These are phyloP conservation scores for Heliconius ethilla DNA, from an alignment of 2,888 invertebrate genomes.

Conservation along the genomic window DNA sequence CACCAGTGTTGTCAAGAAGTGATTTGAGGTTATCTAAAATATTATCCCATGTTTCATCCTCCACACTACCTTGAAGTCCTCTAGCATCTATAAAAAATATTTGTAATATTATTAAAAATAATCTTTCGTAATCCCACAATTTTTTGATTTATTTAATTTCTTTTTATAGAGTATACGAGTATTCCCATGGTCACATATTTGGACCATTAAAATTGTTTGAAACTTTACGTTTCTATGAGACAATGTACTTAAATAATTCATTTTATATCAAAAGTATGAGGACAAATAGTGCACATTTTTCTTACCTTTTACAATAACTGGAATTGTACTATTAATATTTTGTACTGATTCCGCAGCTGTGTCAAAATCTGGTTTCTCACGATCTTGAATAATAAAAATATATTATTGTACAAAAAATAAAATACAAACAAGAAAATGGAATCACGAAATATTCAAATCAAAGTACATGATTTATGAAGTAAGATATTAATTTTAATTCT, in stretches of 20 bases:
- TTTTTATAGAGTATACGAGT: too few relatives aligned
- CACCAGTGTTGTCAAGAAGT: constrained; percentile 37
- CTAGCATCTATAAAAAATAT: constrained; percentile 35
- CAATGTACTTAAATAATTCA: too few relatives aligned
- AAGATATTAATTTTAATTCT: neutral
- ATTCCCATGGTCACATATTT: too few relatives aligned
- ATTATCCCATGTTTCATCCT: constrained; percentile 35
- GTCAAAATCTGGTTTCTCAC: constrained; percentile 46
- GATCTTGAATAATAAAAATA: constrained; percentile 40
- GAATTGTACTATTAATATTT: constrained; percentile 48
- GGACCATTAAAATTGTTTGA: too few relatives aligned
- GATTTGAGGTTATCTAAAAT: constrained; percentile 40
- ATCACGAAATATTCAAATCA: neutral
- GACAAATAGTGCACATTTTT: neutral
- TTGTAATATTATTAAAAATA: neutral
- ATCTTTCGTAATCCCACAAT: too few relatives aligned
- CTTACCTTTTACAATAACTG: constrained; percentile 49
- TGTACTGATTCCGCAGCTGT: constrained; percentile 47
- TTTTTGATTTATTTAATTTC: too few relatives aligned
- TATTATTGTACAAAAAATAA: neutral
- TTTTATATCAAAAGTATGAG: neutral
- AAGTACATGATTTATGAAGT: too few relatives aligned
- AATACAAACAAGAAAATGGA: neutral
- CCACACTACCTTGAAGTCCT: constrained; percentile 36
- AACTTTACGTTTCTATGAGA: too few relatives aligned